Base-by-base conservation (phyloP, 2,797 vertebrate species). In the Takifugu rubripes region DNA sequence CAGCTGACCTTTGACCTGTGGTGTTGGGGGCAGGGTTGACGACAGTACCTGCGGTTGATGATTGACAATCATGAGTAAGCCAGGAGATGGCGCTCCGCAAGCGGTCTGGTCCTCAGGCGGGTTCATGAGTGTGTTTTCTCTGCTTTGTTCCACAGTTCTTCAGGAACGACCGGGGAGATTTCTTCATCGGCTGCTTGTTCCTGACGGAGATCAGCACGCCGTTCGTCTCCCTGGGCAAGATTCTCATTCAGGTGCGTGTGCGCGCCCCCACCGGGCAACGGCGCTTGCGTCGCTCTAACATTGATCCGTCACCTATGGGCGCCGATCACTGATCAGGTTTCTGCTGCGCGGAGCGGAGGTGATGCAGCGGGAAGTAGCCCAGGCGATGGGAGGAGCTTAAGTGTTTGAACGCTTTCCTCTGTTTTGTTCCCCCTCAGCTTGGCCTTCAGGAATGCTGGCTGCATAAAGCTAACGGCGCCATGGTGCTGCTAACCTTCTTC, bases 171-270 rank as follows among this genome's bases (percentile, higher is more conserved):
- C 91, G 93, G 72, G 97, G 97, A 4, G 97, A 99, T 74, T 99
- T 95, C 91, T 98, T 97, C 3, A 92, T 98, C 3, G 97, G 96
- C 80, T 98, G 96, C 79, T 92, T 99, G 85, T 96, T 95, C 83
- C 92, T 87, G 3, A 97, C 96, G 10, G 97, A 99, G 89, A 88
- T 99, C 89, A 99, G 97, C 90, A 99, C 97, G 0, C 96, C 97
- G 3, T 98, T 99, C 1, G 96, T 99, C 17, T 98, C 96, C 0
- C 84, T 98, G 84, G 96, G 95, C 79, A 98, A 95, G 87, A 92
- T 98, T 74, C 92, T 99, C 70, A 94, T 98, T 86, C 95, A 98
- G 96, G 97, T 96, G 86, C 65, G 88, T 21, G 21, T 21, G 21
- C 21, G 21, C 21, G 21, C 21, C 21, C 21, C 21, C 21, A 21